Evolutionary conservation across 2,113 vertebrate species (phyloP).

Genomic region (Rhinolophus sinicus): DNA sequence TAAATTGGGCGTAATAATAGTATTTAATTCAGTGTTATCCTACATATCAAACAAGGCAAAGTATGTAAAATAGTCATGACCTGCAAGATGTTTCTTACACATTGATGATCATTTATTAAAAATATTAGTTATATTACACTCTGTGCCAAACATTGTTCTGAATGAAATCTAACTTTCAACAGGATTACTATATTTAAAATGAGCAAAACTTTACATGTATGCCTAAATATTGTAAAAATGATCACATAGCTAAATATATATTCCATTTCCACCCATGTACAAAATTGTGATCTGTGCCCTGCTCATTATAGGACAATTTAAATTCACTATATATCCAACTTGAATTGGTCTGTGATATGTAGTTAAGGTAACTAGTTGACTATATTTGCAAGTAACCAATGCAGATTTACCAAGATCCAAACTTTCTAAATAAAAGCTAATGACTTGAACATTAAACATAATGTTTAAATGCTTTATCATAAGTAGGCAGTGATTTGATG

Average conservation of each 20-base stretch:
- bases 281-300: not conserved
- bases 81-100: not conserved
- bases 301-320: not conserved
- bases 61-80: not conserved
- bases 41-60: not conserved
- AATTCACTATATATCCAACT: not conserved
- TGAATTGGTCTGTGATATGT: not conserved
- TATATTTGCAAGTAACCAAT: not conserved
- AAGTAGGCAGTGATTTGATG: not conserved
- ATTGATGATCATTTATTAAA: constrained; percentile 2
- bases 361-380: not conserved
- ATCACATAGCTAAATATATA: not conserved
- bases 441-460: not conserved
- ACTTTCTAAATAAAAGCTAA: not conserved
- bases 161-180: not conserved
- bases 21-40: not conserved
- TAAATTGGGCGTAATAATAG: not conserved
- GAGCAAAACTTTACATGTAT: not conserved
- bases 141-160: not conserved
- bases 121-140: not conserved
- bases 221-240: not conserved
- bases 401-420: not conserved
- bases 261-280: not conserved
- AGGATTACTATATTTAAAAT: not conserved
- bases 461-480: not conserved